These are phyloP conservation scores for Folsomia manolachei DNA, from an alignment of 2,888 invertebrate genomes.

Conservation along the genomic window DNA sequence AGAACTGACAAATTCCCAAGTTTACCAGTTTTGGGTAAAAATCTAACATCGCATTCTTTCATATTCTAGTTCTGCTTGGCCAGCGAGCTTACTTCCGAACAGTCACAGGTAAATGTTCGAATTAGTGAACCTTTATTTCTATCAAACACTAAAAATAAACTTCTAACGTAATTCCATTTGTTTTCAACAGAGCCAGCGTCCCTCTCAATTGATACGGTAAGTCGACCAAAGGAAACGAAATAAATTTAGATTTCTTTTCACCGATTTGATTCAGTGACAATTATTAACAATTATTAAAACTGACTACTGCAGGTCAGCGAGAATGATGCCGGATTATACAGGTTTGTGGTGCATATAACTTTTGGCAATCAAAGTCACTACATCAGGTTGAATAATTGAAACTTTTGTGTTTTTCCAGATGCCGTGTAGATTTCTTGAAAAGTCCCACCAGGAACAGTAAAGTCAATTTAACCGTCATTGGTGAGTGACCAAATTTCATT, in stretches of 20 bases:
- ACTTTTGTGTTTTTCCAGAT: conserved; percentile 43
- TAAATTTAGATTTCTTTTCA: too few species aligned
- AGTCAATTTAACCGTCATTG: conserved; percentile 55
- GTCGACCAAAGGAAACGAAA: too few species aligned
- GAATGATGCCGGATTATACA: conserved; percentile 53
- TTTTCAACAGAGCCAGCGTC: conserved; percentile 50
- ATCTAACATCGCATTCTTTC: too few species aligned
- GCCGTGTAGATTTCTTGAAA: conserved; percentile 55
- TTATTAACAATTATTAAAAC: background rate
- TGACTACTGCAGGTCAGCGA: conserved; percentile 28
- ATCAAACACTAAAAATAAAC: too few species aligned
- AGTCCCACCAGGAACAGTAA: conserved; percentile 54
- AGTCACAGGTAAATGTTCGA: too few species aligned
- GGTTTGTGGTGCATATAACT: conserved; percentile 21
- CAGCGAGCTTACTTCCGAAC: conserved; percentile 52
- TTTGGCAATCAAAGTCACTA: background rate
- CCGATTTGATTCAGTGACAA: background rate
- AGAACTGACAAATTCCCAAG: too few species aligned
- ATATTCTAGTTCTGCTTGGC: conserved; percentile 51
- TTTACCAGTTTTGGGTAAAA: too few species aligned
- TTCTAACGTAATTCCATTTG: conserved; percentile 23
- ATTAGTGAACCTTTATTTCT: too few species aligned
- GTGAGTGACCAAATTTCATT: conserved; percentile 51
- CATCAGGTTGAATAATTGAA: too few species aligned
- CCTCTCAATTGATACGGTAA: conserved; percentile 51